Conservation (phyloP, 2,113 vertebrate genomes). For the Cacatua alba region DNA sequence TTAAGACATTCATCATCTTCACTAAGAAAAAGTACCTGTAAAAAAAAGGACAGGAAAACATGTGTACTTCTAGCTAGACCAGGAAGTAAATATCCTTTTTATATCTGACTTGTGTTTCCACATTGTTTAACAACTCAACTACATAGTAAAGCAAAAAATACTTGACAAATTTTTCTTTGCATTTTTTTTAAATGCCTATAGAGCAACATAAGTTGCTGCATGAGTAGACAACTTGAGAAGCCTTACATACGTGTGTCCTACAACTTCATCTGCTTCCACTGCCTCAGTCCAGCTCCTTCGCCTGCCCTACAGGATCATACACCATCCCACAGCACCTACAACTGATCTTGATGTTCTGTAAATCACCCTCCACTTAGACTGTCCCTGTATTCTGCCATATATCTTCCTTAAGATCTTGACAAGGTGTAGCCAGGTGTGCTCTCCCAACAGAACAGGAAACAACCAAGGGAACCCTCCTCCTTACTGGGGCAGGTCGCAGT, state of each 20-base stretch:
- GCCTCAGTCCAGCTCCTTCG: neutral
- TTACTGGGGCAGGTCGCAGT: no score
- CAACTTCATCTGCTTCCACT: neutral
- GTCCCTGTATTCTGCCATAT: neutral
- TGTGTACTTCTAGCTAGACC: neutral
- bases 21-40: neutral
- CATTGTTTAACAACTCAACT: neutral
- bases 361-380: rapidly evolving
- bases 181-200: neutral
- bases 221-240: neutral
- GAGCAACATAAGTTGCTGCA: neutral
- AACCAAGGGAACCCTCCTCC: neutral
- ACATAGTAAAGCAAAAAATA: neutral
- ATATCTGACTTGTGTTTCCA: neutral
- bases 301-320: neutral
- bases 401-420: neutral
- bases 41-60: neutral
- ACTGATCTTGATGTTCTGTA: neutral
- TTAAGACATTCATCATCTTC: neutral
- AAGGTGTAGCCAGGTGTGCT: neutral
- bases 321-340: neutral
- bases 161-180: neutral
- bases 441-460: neutral
- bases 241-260: neutral
- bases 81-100: neutral